These are phyloP conservation scores for Lamellibrachia luymesi DNA, from an alignment of 1,140 invertebrate species.

Conservation along the genomic window DNA sequence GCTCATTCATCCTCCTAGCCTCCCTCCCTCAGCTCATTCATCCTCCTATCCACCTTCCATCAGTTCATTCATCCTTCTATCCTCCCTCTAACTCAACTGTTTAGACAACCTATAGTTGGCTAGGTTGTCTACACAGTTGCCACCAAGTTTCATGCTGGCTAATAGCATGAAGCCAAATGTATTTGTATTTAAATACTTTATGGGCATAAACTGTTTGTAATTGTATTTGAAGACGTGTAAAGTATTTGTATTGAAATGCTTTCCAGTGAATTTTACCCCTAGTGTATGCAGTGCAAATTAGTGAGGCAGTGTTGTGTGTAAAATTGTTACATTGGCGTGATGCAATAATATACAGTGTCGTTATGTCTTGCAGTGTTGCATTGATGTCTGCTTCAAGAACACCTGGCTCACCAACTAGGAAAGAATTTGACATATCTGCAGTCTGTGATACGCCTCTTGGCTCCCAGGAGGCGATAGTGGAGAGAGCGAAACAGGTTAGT, in stretches of 20 bases:
- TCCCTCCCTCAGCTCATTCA: too few species aligned
- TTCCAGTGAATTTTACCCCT: not conserved
- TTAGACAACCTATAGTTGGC: too few species aligned
- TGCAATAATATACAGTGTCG: not conserved
- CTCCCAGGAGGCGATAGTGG: constrained; percentile 77
- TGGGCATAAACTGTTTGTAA: too few species aligned
- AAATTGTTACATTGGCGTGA: not conserved
- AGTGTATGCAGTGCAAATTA: not conserved
- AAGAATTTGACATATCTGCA: constrained; percentile 51
- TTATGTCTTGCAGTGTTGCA: not conserved
- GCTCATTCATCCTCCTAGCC: too few species aligned
- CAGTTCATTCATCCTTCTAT: too few species aligned
- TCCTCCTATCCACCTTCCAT: too few species aligned
- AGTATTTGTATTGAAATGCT: not conserved
- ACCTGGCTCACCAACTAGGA: constrained; percentile 37
- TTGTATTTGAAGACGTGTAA: too few species aligned
- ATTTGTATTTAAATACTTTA: too few species aligned
- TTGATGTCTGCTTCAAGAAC: not conserved
- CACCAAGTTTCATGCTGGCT: too few species aligned
- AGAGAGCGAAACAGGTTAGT: constrained; percentile 78
- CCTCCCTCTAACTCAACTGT: too few species aligned
- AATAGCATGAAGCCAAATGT: too few species aligned
- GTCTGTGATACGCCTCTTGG: constrained; percentile 60
- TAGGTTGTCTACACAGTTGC: too few species aligned
- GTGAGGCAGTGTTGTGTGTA: not conserved